Evolutionary conservation across 2,113 vertebrate genomes (phyloP), one percentile per base, ranked within the genome.

Genomic region (Clarias macrocephalus): DNA sequence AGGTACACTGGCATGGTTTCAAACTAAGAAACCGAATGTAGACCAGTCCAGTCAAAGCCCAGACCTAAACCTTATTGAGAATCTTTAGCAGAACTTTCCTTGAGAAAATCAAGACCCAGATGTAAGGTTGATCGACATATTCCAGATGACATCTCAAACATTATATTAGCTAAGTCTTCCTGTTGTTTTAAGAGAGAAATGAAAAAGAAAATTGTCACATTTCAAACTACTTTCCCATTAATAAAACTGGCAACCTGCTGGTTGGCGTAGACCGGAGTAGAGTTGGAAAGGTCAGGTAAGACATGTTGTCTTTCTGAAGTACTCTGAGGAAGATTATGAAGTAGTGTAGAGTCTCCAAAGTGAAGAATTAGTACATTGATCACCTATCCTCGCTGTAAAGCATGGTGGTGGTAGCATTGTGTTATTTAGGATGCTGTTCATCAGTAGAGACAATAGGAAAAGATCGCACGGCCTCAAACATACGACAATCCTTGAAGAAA

Each of bases 281-380:
- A 65, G 82, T 48, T 52, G 73, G 85, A 90, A 91, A 91, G 88
- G 88, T 92, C 85, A 86, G 30, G 83, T 86, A 42, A 83, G 54
- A 82, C 23, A 18, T 1, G 8, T 48, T 8, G 48, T 48, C 48
- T 48, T 48, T 48, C 0, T 48, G 48, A 48, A 48, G 48, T 48
- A 48, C 48, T 48, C 48, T 48, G 48, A 48, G 48, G 48, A 8
- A 48, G 7, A 48, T 48, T 48, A 7, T 48, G 48, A 48, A 48
- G 48, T 48, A 48, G 48, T 48, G 6, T 48, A 8, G 48, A 8
- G 48, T 48, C 48, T 48, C 48, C 48, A 48, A 48, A 48, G 48
- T 48, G 48, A 48, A 48, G 7, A 48, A 48, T 48, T 48, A 48
- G 7, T 37, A 37, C 33, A 37, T 48, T 48, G 48, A 48, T 48